Evolutionary conservation across 2,888 invertebrate species (phyloP), one percentile per base, ranked within the genome.

Genomic region (Leptinotarsa peninsularis): DNA sequence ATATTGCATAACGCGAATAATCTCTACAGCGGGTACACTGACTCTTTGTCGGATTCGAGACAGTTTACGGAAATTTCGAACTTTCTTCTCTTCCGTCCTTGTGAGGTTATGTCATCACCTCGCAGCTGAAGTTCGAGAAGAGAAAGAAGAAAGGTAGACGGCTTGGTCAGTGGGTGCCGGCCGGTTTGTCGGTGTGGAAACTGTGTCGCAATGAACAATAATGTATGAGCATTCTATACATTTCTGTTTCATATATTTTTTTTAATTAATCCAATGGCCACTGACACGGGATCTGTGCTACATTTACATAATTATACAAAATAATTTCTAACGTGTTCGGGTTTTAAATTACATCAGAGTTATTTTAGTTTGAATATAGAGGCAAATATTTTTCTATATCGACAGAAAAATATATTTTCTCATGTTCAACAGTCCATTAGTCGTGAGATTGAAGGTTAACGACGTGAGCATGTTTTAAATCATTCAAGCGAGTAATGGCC

Each of bases 51-150:
- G 60, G 43, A 70, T 49, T 33, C 54, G 43, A 60, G 23, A 50
- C 33, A 18, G 60, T 71, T 63, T n/a, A 14, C 54, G 72, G 71
- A 71, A 74, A 60, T 52, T 23, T 21, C 50, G 14, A 67, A 76
- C 75, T 77, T 79, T 76, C 79, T 79, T 76, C 17, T 74, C 73
- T 76, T 75, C 74, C 76, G 76, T 52, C 43, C 58, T 56, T 54
- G 33, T 56, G 70, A 58, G 33, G 70, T 70, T 70, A 70, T 70
- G 21, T 58, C 58, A 70, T 49, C 68, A 33, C 56, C 17, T 21
- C 49, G 58, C 49, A 18, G 49, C 43, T 23, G 18, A 54, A n/a
- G 52, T 21, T 52, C 27, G 33, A 27, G 18, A 33, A 33, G 56
- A 69, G 54, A 43, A 69, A n/a, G 52, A 69, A 69, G 56, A 70